phyloP scores from a whole-genome alignment of 2,113 vertebrate genomes.

The Microcebus murinus region DNA sequence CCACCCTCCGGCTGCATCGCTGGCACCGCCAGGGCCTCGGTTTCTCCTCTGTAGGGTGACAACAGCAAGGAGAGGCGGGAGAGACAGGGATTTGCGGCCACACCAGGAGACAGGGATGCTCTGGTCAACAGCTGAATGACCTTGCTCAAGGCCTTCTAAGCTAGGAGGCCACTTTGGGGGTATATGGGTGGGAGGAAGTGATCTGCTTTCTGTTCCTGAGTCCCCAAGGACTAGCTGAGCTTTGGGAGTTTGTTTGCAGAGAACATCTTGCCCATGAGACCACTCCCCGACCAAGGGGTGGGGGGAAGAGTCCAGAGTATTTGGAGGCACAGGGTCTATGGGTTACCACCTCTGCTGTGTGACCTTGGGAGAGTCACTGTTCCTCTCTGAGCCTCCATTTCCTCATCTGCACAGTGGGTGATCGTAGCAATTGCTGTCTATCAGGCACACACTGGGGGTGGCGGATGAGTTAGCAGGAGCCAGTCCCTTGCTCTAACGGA shows the following conservation, averaged over 20 bases:
- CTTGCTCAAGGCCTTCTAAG: not conserved
- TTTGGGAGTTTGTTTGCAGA: not conserved
- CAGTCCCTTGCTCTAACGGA: not conserved
- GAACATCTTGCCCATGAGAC: not conserved
- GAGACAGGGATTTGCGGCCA: not conserved
- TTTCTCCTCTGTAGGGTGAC: not conserved
- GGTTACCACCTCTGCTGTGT: not conserved
- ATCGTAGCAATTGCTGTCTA: not conserved
- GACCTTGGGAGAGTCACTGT: not conserved
- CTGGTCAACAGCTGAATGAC: not conserved
- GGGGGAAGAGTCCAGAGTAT: not conserved
- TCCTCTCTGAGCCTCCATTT: not conserved
- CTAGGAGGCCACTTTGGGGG: not conserved
- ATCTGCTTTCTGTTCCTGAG: too few species aligned
- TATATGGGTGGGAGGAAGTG: not conserved
- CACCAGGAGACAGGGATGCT: not conserved
- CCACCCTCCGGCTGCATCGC: too few species aligned
- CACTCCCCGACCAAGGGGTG: too few species aligned
- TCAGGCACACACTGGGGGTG: not conserved
- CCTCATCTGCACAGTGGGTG: not conserved
- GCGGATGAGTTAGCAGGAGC: not conserved
- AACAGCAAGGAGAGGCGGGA: not conserved
- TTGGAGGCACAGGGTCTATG: not conserved
- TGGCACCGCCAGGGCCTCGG: not conserved
- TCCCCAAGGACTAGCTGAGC: not conserved